Evolutionary conservation across 2,888 invertebrate genomes (phyloP).

Genomic region (Melanargia galathea): DNA sequence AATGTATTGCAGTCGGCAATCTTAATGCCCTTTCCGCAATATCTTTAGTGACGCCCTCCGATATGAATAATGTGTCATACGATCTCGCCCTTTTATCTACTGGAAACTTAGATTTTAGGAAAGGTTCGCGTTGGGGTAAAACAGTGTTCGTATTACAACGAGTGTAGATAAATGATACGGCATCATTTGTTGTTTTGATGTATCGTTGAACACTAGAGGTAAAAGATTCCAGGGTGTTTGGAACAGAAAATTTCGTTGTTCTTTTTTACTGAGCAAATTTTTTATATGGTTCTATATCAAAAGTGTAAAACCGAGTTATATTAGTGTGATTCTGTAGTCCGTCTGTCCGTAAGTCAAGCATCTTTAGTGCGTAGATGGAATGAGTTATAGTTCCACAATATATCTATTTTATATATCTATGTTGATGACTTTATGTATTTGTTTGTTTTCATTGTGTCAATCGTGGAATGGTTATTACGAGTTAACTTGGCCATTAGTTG

Average conservation of each 20-base stretch:
- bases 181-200: conserved; percentile 27
- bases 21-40: conserved; percentile 81
- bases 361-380: too few relatives aligned
- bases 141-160: conserved; percentile 26
- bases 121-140: conserved; percentile 36
- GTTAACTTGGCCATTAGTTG: conserved; percentile 44
- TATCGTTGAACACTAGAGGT: conserved; percentile 17
- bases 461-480: conserved; percentile 30
- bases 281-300: too few relatives aligned
- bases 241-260: too few relatives aligned
- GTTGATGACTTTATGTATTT: conserved; percentile 16
- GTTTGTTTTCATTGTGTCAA: conserved; percentile 32
- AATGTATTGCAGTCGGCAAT: conserved; percentile 80
- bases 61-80: conserved; percentile 80
- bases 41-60: conserved; percentile 79
- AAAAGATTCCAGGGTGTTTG: conserved; percentile 8
- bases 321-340: too few relatives aligned
- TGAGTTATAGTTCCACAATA: too few relatives aligned
- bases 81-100: conserved; percentile 75
- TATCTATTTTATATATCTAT: too few relatives aligned
- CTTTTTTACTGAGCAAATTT: too few relatives aligned
- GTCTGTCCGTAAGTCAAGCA: too few relatives aligned
- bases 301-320: too few relatives aligned
- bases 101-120: conserved; percentile 55
- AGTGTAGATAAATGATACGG: conserved; percentile 36